A percentile compares a stretch with the other conserved stretches of the same genome.
These are phyloP conservation scores for Eudasyphora cyanicolor DNA, from an alignment of 2,888 invertebrate species.

Conservation along the genomic window DNA sequence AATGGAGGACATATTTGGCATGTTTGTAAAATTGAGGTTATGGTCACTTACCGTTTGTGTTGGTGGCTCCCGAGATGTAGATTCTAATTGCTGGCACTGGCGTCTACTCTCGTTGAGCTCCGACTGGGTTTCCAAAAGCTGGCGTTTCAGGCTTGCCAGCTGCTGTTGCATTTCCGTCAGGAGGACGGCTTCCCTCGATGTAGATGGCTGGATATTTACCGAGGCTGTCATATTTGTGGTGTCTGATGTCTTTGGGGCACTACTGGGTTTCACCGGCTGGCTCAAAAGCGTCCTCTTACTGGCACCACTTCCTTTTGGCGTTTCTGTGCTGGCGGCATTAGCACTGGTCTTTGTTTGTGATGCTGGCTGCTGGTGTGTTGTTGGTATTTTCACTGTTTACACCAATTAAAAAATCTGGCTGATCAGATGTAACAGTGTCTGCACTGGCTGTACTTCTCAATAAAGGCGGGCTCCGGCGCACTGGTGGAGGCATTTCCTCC, in stretches of 20 bases:
- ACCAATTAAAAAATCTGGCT: not conserved
- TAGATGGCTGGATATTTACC: not conserved
- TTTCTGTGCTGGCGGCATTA: slow-evolving; percentile 4
- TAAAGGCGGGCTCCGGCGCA: not conserved
- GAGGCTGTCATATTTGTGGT: not conserved
- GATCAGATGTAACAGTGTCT: slow-evolving; percentile 46
- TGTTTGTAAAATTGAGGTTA: not conserved
- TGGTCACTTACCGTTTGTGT: not conserved
- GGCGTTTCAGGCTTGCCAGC: not conserved
- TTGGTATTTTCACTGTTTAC: not conserved
- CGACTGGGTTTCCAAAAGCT: slow-evolving; percentile 30
- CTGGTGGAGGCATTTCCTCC: slow-evolving; percentile 6
- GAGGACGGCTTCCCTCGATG: slow-evolving; percentile 12
- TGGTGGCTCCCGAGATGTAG: not conserved
- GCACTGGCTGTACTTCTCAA: slow-evolving; percentile 10
- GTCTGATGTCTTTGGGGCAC: not conserved
- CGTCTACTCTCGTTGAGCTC: slow-evolving; percentile 28
- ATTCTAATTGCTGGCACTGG: not conserved
- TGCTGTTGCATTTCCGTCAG: slow-evolving; percentile 14
- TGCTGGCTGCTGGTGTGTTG: slow-evolving; percentile 6
- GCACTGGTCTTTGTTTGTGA: not conserved
- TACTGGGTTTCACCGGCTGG: not conserved
- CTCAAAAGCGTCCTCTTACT: not conserved
- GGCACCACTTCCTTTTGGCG: not conserved
- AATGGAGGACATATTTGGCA: not conserved